Evolutionary conservation across 2,888 invertebrate species (phyloP).

Genomic region (Sarcophaga rosellei): DNA sequence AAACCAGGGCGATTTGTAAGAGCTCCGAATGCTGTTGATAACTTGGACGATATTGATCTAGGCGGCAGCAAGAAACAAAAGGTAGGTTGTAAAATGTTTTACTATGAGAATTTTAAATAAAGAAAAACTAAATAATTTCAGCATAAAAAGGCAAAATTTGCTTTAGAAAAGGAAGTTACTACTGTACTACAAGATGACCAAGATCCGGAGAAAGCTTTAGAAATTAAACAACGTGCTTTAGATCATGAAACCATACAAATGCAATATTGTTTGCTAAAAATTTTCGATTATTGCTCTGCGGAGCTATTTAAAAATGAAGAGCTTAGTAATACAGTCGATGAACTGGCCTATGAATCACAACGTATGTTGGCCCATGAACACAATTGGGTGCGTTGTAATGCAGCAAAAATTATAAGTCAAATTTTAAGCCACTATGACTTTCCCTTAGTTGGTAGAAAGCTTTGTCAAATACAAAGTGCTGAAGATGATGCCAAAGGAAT

Average conservation of each 20-base stretch:
- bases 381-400: slow-evolving; percentile 91
- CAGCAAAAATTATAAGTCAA: slow-evolving; percentile 89
- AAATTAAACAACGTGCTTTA: slow-evolving; percentile 84
- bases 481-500: slow-evolving; percentile 30
- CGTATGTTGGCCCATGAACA: slow-evolving; percentile 90
- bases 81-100: slow-evolving; percentile 48
- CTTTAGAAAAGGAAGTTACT: slow-evolving; percentile 45
- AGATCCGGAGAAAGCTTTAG: slow-evolving; percentile 76
- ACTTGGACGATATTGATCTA: background rate
- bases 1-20: slow-evolving; percentile 85
- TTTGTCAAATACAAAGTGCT: slow-evolving; percentile 71
- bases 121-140: slow-evolving; percentile 9
- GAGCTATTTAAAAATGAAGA: slow-evolving; percentile 82
- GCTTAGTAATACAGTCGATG: slow-evolving; percentile 81
- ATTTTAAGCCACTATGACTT: slow-evolving; percentile 86
- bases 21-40: slow-evolving; percentile 79
- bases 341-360: slow-evolving; percentile 86
- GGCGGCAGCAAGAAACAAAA: slow-evolving; percentile 36
- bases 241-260: slow-evolving; percentile 90
- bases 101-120: background rate
- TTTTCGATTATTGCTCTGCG: slow-evolving; percentile 85
- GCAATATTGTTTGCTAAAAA: slow-evolving; percentile 86
- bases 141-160: slow-evolving; percentile 35
- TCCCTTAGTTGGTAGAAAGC: slow-evolving; percentile 82
- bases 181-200: slow-evolving; percentile 66